These are phyloP conservation scores for Mergus octosetaceus DNA, from an alignment of 2,797 vertebrate genomes.

Conservation along the genomic window DNA sequence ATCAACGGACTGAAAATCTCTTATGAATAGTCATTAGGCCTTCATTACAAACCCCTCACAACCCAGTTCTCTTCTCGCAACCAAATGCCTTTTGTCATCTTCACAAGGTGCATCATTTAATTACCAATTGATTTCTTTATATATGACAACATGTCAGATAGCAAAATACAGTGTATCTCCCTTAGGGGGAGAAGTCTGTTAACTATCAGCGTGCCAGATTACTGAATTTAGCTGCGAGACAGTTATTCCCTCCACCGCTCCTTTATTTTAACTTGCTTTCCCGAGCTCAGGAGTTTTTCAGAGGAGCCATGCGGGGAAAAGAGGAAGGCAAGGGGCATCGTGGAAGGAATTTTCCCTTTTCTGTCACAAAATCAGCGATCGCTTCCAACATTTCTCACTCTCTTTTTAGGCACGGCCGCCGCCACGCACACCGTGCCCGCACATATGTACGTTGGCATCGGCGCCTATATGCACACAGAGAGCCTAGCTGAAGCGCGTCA, in stretches of 20 bases:
- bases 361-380: not conserved
- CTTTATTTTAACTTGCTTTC: constrained; percentile 60
- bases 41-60: constrained; percentile 96
- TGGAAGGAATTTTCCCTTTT: not conserved
- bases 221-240: constrained; percentile 74
- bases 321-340: constrained; percentile 5
- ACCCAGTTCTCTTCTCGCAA: constrained; percentile 91
- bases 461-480: not conserved
- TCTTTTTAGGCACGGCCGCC: not conserved
- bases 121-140: constrained; percentile 99
- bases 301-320: not conserved
- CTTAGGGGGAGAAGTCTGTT: constrained; percentile 84
- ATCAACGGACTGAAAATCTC: constrained; percentile 96
- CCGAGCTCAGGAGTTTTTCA: constrained; percentile 44
- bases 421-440: not conserved
- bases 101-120: constrained; percentile 99
- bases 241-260: constrained; percentile 59
- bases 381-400: constrained; percentile 42
- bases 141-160: constrained; percentile 98
- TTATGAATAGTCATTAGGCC: constrained; percentile 99
- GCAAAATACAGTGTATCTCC: constrained; percentile 92
- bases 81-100: constrained; percentile 99
- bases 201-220: constrained; percentile 87
- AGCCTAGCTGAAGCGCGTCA: constrained; percentile 41
- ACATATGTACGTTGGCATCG: constrained; percentile 49